Evolutionary conservation across 2,797 vertebrate genomes (phyloP), one percentile per base, ranked within the genome.

Genomic region (Phalloptychus januarius): DNA sequence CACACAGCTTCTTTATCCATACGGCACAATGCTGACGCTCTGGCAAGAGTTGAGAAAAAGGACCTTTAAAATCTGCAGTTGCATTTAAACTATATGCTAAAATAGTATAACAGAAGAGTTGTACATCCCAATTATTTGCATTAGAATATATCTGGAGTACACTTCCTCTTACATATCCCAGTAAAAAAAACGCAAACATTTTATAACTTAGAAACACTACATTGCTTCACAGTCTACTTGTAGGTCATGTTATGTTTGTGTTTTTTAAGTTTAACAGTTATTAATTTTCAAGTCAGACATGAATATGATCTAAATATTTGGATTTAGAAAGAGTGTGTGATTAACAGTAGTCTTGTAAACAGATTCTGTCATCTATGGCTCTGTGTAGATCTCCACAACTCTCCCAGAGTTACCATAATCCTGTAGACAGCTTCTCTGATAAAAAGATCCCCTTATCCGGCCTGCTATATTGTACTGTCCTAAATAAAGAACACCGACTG

Each of bases 1-100:
- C 97, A 8, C 96, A 98, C 42, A 99, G 92, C 76, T 99, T 99
- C 91, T 97, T 97, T 83, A 99, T 98, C 98, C 98, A 99, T 56
- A 96, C 56, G 0, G 97, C 97, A 92, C 98, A 98, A 1, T 87
- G 92, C 83, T 97, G 96, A 3, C 96, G 96, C 75, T 97, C 98
- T 99, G 81, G 11, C 0, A 56, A 18, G 0, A 54, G 11, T 15
- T 46, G 76, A 18, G 71, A 16, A 50, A 7, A 6, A 2, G 71
- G 0, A 71, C 4, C 1, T 13, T 56, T 1, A 38, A 15, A 40
- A 46, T 0, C 44, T 33, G 1, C 25, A 31, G 65, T 13, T 61
- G 10, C 8, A 38, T 18, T 74, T 44, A 16, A 48, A 46, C 46
- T 23, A 36, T 6, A 56, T 0, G 44, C 28, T 7, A 5, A 67